Evolutionary conservation across 2,888 invertebrate species (phyloP).

Genomic region (Mythimna pallens): DNA sequence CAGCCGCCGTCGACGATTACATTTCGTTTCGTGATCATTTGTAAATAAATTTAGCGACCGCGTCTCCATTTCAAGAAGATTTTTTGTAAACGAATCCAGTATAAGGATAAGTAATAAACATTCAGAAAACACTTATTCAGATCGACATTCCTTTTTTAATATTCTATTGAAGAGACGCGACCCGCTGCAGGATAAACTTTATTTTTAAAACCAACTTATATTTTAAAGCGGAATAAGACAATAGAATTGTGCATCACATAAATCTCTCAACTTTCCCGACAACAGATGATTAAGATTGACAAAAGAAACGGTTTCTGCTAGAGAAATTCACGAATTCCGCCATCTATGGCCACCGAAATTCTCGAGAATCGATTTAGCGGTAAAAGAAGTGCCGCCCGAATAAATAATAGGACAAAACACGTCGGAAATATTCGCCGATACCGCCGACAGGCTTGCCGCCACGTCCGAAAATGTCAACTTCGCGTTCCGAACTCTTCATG

Average conservation of each 20-base stretch:
- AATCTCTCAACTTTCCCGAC: slow-evolving; percentile 76
- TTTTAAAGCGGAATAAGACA: slow-evolving; percentile 61
- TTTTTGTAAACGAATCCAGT: background rate
- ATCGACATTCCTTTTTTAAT: slow-evolving; percentile 47
- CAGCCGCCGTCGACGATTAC: no score
- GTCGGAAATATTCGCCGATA: slow-evolving; percentile 76
- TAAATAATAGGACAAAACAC: slow-evolving; percentile 85
- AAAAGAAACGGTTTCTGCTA: slow-evolving; percentile 76
- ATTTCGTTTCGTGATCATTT: no score
- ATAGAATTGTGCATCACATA: slow-evolving; percentile 71
- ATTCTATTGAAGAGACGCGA: slow-evolving; percentile 55
- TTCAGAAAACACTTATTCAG: slow-evolving; percentile 31
- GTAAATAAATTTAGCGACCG: slow-evolving; percentile 2
- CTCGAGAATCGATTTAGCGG: slow-evolving; percentile 79
- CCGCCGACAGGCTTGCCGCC: slow-evolving; percentile 78
- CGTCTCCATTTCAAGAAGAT: background rate
- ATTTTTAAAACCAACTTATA: slow-evolving; percentile 58
- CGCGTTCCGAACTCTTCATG: slow-evolving; percentile 80
- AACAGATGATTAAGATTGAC: slow-evolving; percentile 81
- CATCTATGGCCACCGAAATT: slow-evolving; percentile 72
- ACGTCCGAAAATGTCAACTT: slow-evolving; percentile 79
- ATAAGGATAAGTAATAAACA: slow-evolving; percentile 26
- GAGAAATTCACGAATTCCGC: slow-evolving; percentile 72
- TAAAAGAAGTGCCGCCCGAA: slow-evolving; percentile 78
- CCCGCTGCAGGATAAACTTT: slow-evolving; percentile 48